Percentiles rank a stretch among this genome's conserved stretches.
These are phyloP conservation scores for Actinernus sp. DNA, from an alignment of 92 coral and sea anemone species.

Conservation along the genomic window DNA sequence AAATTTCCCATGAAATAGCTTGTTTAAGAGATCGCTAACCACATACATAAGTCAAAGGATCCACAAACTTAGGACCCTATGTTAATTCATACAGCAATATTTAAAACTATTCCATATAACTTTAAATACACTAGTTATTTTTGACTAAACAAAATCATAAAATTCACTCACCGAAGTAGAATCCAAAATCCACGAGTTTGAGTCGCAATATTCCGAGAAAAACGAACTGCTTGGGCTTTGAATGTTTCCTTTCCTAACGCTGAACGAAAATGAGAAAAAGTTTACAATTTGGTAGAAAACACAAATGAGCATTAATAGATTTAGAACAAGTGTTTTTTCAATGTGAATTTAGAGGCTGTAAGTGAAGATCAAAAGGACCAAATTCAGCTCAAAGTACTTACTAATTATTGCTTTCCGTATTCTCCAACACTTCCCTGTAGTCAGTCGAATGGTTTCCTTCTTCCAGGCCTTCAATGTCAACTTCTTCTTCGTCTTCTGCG, in stretches of 20 bases:
- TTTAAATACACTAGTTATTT: too few species aligned
- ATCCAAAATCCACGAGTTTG: slow-evolving; percentile 77
- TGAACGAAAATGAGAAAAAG: slow-evolving; percentile 6
- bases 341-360: too few species aligned
- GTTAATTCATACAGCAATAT: too few species aligned
- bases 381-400: slow-evolving; percentile 11
- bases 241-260: slow-evolving; percentile 28
- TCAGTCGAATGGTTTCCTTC: slow-evolving; percentile 65
- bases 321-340: too few species aligned
- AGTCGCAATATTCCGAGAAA: slow-evolving; percentile 80
- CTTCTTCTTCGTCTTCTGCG: slow-evolving; percentile 75
- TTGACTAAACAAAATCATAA: neutral
- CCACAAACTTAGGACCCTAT: too few species aligned
- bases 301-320: too few species aligned
- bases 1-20: too few species aligned
- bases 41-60: too few species aligned
- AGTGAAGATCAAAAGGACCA: neutral
- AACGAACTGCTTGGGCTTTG: slow-evolving; percentile 54
- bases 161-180: slow-evolving; percentile 71
- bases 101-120: too few species aligned
- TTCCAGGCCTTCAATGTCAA: slow-evolving; percentile 80
- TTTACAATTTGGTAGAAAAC: too few species aligned
- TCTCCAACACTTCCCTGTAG: slow-evolving; percentile 48
- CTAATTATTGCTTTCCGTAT: slow-evolving; percentile 32
- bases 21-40: too few species aligned